These are phyloP conservation scores for Neotoma lepida DNA, from an alignment of 2,113 vertebrate genomes.

Conservation along the genomic window DNA sequence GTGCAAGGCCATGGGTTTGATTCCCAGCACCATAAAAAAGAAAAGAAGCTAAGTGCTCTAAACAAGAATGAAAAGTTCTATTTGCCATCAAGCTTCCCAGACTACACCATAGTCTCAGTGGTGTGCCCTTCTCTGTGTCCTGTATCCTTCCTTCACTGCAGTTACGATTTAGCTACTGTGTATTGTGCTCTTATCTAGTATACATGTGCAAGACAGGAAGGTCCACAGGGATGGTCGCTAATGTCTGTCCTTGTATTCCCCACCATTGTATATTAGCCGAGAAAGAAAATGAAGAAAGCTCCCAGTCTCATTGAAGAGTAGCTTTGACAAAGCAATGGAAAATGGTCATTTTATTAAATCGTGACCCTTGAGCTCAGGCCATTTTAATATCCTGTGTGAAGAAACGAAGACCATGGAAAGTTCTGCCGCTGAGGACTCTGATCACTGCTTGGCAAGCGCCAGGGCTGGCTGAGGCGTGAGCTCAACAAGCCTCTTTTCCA, in stretches of 20 bases:
- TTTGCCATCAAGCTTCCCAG: not conserved
- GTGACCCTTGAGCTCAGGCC: not conserved
- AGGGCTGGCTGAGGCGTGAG: not conserved
- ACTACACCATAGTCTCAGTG: not conserved
- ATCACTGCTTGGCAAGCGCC: not conserved
- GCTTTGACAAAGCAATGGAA: conserved; percentile 29
- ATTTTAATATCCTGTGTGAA: conserved; percentile 32
- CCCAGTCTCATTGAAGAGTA: not conserved
- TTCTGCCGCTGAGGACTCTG: not conserved
- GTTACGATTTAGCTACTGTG: conserved; percentile 1
- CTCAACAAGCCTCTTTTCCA: not conserved
- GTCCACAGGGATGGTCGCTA: not conserved
- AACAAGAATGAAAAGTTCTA: not conserved
- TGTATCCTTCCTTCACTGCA: conserved; percentile 19
- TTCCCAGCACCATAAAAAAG: not conserved
- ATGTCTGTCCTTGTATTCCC: not conserved
- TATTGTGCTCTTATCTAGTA: conserved; percentile 12
- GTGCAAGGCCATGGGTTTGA: not conserved
- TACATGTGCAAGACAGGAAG: not conserved
- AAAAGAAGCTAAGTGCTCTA: not conserved
- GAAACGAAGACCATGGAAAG: not conserved
- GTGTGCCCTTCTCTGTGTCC: not conserved
- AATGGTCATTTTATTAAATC: conserved; percentile 38
- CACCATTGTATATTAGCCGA: not conserved
- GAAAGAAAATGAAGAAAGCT: not conserved